Evolutionary conservation across 2,888 invertebrate genomes (phyloP), one percentile per base, ranked within the genome.

Genomic region (Ecliptopera silaceata): DNA sequence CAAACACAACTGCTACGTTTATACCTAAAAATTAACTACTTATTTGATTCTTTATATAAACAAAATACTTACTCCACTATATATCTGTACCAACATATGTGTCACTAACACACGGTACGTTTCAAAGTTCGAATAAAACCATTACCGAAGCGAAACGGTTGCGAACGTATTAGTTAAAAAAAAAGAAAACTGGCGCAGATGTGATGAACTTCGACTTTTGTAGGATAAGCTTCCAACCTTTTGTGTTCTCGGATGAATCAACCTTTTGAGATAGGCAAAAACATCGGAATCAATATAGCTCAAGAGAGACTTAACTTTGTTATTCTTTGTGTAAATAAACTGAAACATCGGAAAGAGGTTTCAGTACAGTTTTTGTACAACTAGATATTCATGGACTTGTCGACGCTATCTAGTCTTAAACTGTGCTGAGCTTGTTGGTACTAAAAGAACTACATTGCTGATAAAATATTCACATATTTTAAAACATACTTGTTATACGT

Each of bases 201-300:
- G 48, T 48, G 51, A 57, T 31, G 43, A 57, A 57, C 43, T 57
- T 48, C 42, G 41, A 20, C 51, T 39, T 57, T 48, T 57, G 26
- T 20, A 20, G 31, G 31, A 57, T 57, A 43, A 52, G 51, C 51
- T 47, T 38, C 49, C 44, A 42, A 57, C 47, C 56, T 47, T 56
- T 57, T 39, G 43, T 48, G 34, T 22, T 31, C 6, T 44, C 15
- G 44, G 38, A 45, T 45, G 42, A 51, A 41, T 46, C 47, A 52
- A 47, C 56, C 42, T 51, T 46, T 42, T 15, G 31, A 20, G 12
- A 31, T 22, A 20, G 45, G 41, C 20, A 43, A 34, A 50, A 45
- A 50, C 32, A 42, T 45, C 31, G 11, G 17, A 45, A 43, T 42
- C 13, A 36, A 41, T 36, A 12, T 13, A 34, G 53, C 48, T 50